Evolutionary conservation across 1,140 invertebrate species (phyloP), one percentile per base, ranked within the genome.

Genomic region (Drosophila funebris): DNA sequence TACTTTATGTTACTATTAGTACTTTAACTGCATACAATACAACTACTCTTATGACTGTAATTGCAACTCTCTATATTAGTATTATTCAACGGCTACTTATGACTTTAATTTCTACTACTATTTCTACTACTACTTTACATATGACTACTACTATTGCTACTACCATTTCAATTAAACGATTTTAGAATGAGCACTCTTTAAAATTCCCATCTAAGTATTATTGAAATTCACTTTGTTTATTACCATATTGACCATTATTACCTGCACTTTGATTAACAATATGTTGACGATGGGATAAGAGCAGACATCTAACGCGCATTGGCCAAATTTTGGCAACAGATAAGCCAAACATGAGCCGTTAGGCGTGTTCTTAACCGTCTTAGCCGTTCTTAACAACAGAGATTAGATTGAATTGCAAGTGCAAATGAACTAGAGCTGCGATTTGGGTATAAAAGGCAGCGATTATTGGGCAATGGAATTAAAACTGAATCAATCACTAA

Each of bases 391-490:
- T 33, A 60, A 24, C 9, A 13, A 7, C 16, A 14, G 0, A 24
- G 81, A 85, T 85, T 72, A 85, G 81, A 85, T 85, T 78, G 44
- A 11, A 1, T 1, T 4, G 3, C 66, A 11, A 78, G 81, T 87
- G 48, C 82, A 68, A 1, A 3, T 4, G 64, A 39, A 84, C 76
- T 11, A 8, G 20, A 70, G 68, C 63, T 50, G 54, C 33, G 24
- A 56, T 20, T 3, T 31, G 43, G 22, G 13, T 71, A 71, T 71
- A 71, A 71, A 71, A 71, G 43, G 8, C 20, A 5, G 4, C 18
- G 53, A 57, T 62, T 41, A 8, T n/a, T 31, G 14, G 6, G 8
- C 20, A 36, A n/a, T 18, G 33, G 3, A 33, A 46, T 27, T 52
- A 85, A 20, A 56, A 66, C 1, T 16, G 9, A 29, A 50, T 31